Base-by-base conservation (phyloP, 2,797 vertebrate species). In the Centroberyx gerrardi region DNA sequence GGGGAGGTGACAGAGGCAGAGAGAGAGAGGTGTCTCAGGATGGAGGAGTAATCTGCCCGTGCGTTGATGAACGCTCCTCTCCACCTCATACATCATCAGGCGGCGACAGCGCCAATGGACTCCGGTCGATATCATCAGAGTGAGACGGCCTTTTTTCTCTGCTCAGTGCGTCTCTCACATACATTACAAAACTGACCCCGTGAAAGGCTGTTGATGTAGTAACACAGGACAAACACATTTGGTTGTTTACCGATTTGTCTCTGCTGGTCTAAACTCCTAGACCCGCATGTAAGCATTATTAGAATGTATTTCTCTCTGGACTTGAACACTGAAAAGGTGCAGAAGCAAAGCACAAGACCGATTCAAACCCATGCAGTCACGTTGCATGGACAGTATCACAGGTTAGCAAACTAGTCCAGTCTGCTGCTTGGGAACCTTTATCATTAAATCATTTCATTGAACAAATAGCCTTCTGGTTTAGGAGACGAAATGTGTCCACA, bases 81-180 rank as follows among this genome's bases (percentile, higher is more conserved):
- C 65, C 55, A 8, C 69, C 56, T 81, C 86, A 40, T 93, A 61
- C 84, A 90, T 93, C 88, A 90, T 84, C 78, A 58, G 79, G 56
- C 18, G 48, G 74, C 14, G 59, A 85, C 90, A 86, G 81, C 68
- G n/a, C 55, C 86, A 69, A 78, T 38, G 74, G 52, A 74, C 76
- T 76, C 3, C 7, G 22, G 74, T 89, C 83, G 27, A 88, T 87
- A 84, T 48, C 33, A 70, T 72, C 65, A 2, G 62, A 63, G 54
- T 65, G 59, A 4, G 3, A 75, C 17, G 40, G 61, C 5, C 28
- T 13, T 81, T 82, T 86, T 68, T 82, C 72, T 73, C 55, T 27
- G 63, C 66, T 40, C 36, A 33, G 55, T 59, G 15, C n/a, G 59
- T 71, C 44, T 76, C 67, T 28, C 31, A 55, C 51, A 31, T 27